Evolutionary conservation across 2,113 vertebrate species (phyloP).

Genomic region (Scytalopus superciliaris): DNA sequence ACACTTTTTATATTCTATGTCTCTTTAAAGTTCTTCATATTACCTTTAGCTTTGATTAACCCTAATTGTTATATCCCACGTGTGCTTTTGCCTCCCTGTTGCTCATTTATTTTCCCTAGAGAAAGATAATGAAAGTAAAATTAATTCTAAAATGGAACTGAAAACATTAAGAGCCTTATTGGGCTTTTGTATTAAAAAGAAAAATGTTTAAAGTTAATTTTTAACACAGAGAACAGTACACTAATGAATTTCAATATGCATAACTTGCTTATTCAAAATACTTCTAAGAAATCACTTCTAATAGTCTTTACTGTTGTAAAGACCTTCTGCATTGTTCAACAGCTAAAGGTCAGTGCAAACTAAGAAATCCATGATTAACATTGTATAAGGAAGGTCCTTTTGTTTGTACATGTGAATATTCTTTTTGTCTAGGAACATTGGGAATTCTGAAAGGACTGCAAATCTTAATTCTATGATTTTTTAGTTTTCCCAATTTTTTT

Average conservation of each 20-base stretch:
- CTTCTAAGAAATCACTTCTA: not conserved
- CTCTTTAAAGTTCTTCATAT: not conserved
- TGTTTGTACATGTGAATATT: not conserved
- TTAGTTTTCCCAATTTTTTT: not conserved
- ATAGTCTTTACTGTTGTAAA: not conserved
- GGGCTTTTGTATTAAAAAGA: not conserved
- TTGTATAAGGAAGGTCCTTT: not conserved
- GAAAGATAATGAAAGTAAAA: not conserved
- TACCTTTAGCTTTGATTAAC: conserved; percentile 11
- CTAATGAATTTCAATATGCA: not conserved
- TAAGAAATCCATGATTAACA: not conserved
- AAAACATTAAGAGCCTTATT: not conserved
- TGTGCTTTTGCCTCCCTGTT: not conserved
- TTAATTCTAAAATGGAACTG: not conserved
- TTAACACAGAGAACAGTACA: not conserved
- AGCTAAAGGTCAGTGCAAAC: not conserved
- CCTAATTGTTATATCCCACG: not conserved
- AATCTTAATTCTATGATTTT: not conserved
- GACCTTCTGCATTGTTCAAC: not conserved
- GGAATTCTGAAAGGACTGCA: not conserved
- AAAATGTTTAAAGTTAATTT: not conserved
- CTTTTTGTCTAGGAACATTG: not conserved
- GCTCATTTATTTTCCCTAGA: not conserved
- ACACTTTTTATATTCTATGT: not conserved
- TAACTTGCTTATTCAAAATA: not conserved